phyloP scores from a whole-genome alignment of 2,113 vertebrate genomes.

The Ibidorhyncha struthersii region DNA sequence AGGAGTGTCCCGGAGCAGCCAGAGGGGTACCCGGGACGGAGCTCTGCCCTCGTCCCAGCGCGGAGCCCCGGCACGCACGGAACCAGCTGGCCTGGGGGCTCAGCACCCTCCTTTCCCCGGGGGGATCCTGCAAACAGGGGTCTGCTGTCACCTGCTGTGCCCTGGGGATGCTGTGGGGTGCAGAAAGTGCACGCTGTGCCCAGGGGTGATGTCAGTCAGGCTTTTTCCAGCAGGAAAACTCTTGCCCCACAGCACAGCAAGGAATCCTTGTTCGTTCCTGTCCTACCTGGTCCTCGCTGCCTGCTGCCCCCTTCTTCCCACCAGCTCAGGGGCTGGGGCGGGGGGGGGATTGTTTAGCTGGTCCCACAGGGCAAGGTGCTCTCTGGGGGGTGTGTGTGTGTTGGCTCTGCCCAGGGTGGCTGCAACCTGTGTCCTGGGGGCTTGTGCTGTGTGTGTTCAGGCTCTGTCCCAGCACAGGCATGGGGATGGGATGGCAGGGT shows the following conservation, averaged over 20 bases:
- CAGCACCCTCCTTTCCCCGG: not conserved
- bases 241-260: not conserved
- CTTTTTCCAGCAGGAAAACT: not conserved
- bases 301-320: not conserved
- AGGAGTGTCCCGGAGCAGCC: not conserved
- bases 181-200: rapidly evolving
- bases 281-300: not conserved
- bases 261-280: not conserved
- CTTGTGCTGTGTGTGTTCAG: not conserved
- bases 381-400: too few species aligned
- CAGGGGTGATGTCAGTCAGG: too few species aligned
- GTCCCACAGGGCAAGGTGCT: not conserved
- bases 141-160: not conserved
- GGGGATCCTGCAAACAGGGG: not conserved
- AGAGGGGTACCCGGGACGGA: not conserved
- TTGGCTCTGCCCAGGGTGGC: not conserved
- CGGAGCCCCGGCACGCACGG: not conserved
- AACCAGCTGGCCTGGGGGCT: not conserved
- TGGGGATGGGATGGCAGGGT: not conserved
- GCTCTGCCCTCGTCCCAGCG: not conserved
- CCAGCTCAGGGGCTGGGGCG: rapidly evolving
- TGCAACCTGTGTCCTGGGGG: rapidly evolving
- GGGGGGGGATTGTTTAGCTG: not conserved
- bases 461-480: not conserved
- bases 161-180: not conserved